Conservation (phyloP, 2,797 vertebrate genomes). For the Cephalopachus bancanus region DNA sequence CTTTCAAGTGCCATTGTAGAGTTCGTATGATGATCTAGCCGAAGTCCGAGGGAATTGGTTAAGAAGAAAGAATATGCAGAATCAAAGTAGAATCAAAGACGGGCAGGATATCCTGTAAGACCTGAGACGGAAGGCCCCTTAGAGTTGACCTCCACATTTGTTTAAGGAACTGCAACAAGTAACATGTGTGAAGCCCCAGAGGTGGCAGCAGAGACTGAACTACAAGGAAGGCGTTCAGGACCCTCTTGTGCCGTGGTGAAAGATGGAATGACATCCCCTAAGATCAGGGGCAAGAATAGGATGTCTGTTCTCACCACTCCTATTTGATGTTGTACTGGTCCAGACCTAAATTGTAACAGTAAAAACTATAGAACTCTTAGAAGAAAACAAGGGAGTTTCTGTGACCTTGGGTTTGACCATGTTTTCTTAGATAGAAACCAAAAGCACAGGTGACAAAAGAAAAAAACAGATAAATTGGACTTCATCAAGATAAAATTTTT, state of each 20-base stretch:
- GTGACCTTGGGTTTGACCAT: not conserved
- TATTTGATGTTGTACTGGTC: not conserved
- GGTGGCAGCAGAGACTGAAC: not conserved
- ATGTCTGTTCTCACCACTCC: not conserved
- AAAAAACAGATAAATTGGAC: not conserved
- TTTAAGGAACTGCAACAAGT: not conserved
- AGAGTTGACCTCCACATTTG: not conserved
- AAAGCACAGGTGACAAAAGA: not conserved
- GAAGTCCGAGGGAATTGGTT: not conserved
- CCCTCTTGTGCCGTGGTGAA: not conserved
- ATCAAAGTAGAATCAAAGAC: fast-evolving
- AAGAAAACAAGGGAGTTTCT: not conserved
- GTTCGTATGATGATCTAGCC: not conserved
- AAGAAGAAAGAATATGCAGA: not conserved
- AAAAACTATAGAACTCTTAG: not conserved
- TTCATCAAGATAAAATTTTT: not conserved
- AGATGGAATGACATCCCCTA: too few species aligned
- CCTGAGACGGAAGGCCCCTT: not conserved
- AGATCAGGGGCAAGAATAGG: not conserved
- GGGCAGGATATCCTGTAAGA: fast-evolving
- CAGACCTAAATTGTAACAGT: not conserved
- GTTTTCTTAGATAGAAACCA: not conserved
- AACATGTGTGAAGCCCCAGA: not conserved
- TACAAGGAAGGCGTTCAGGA: not conserved
- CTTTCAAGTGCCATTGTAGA: not conserved